Percentiles rank a stretch among this genome's conserved stretches.
These are phyloP conservation scores for Eulemur coronatus DNA, from an alignment of 2,797 vertebrate species.

Conservation along the genomic window DNA sequence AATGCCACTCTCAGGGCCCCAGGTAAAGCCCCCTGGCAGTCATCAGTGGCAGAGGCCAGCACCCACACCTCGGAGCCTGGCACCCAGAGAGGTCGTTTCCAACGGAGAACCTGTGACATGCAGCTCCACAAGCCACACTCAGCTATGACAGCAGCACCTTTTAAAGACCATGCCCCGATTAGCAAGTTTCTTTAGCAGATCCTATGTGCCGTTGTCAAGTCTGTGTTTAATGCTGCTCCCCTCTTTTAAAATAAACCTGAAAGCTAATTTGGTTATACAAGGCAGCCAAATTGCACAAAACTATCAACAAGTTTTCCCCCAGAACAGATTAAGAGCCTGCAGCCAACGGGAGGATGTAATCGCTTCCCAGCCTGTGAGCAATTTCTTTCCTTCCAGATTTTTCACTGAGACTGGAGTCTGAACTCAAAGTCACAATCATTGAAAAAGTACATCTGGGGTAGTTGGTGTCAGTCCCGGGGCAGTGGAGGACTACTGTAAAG, in stretches of 20 bases:
- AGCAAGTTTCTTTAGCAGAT: neutral
- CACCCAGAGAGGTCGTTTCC: neutral
- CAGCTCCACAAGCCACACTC: neutral
- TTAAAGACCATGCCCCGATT: neutral
- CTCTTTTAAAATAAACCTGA: constrained; percentile 15
- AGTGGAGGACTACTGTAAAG: neutral
- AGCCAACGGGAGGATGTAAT: neutral
- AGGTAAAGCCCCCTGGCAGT: neutral
- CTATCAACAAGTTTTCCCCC: neutral
- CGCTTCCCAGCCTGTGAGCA: neutral
- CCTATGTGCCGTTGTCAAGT: neutral
- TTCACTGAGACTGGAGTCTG: neutral
- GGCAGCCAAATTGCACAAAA: neutral
- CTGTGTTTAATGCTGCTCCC: neutral
- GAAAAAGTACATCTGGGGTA: neutral
- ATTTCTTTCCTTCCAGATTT: constrained; percentile 30
- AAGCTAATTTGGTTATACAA: neutral
- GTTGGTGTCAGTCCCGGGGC: neutral
- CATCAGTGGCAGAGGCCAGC: neutral
- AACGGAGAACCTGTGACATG: neutral
- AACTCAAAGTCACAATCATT: neutral
- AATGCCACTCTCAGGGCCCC: neutral
- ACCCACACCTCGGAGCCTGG: neutral
- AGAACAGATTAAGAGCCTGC: neutral
- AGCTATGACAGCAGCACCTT: neutral